Conservation (phyloP, 2,888 invertebrate species). For the Hyposoter didymator region DNA sequence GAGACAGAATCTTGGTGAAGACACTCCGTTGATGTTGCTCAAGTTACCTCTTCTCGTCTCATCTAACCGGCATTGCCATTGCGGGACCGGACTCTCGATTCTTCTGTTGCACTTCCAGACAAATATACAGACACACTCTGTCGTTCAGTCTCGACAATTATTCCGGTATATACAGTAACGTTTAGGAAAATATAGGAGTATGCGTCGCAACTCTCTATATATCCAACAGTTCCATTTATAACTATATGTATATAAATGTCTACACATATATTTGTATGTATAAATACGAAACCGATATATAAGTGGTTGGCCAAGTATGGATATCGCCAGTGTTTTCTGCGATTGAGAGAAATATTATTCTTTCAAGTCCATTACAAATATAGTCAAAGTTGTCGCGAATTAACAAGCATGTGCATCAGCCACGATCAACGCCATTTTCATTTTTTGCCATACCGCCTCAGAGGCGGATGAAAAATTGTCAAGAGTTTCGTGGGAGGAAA, state of each 20-base stretch:
- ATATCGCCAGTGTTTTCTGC: slow-evolving; percentile 19
- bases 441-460: not conserved
- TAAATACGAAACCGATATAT: slow-evolving; percentile 25
- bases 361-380: slow-evolving; percentile 23
- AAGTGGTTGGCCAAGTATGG: slow-evolving; percentile 28
- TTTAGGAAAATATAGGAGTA: slow-evolving; percentile 39
- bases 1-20: slow-evolving; percentile 54
- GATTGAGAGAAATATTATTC: slow-evolving; percentile 27
- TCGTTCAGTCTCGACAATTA: slow-evolving; percentile 29
- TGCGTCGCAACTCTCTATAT: slow-evolving; percentile 5
- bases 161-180: slow-evolving; percentile 5
- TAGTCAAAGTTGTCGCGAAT: slow-evolving; percentile 30
- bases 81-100: slow-evolving; percentile 57
- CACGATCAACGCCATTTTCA: not conserved
- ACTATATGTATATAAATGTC: slow-evolving; percentile 34
- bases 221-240: slow-evolving; percentile 18
- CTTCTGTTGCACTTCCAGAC: slow-evolving; percentile 50
- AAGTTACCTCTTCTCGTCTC: slow-evolving; percentile 40
- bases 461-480: not conserved
- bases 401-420: slow-evolving; percentile 20
- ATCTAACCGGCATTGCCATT: slow-evolving; percentile 64
- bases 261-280: slow-evolving; percentile 16
- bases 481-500: not conserved
- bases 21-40: slow-evolving; percentile 58
- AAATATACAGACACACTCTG: slow-evolving; percentile 48